These are phyloP conservation scores for Mungos mungo DNA, from an alignment of 2,113 vertebrate genomes.

Conservation along the genomic window DNA sequence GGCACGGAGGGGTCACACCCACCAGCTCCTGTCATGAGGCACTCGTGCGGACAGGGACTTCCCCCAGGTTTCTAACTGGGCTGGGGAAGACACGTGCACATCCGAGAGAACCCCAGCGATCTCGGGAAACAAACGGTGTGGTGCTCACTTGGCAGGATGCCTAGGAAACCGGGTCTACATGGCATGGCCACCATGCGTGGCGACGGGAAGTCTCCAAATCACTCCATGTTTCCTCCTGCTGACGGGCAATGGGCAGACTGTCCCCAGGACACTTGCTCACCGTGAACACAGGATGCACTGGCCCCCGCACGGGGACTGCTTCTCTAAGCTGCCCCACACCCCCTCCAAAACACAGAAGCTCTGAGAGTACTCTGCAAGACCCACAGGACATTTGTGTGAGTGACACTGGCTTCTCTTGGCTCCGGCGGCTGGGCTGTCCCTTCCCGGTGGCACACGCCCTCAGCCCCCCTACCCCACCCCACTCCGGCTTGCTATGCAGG, in stretches of 20 bases:
- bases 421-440: neutral
- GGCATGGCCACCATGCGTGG: accelerated
- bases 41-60: neutral
- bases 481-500: accelerated
- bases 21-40: accelerated
- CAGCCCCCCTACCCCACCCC: too few species aligned
- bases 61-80: neutral
- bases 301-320: neutral
- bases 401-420: neutral
- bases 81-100: too few species aligned
- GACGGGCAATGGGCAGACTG: neutral
- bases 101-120: neutral
- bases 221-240: too few species aligned
- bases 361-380: neutral
- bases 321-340: neutral
- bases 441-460: neutral
- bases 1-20: neutral
- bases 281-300: neutral
- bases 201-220: accelerated
- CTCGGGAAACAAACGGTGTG: neutral
- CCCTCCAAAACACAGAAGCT: neutral
- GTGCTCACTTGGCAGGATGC: accelerated
- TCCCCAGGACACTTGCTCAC: neutral
- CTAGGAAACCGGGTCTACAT: accelerated
- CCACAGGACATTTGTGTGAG: neutral